A percentile compares a stretch with the other conserved stretches of the same genome.
phyloP scores from a whole-genome alignment of 2,797 vertebrate genomes.

The Petrocephalus sullivani region DNA sequence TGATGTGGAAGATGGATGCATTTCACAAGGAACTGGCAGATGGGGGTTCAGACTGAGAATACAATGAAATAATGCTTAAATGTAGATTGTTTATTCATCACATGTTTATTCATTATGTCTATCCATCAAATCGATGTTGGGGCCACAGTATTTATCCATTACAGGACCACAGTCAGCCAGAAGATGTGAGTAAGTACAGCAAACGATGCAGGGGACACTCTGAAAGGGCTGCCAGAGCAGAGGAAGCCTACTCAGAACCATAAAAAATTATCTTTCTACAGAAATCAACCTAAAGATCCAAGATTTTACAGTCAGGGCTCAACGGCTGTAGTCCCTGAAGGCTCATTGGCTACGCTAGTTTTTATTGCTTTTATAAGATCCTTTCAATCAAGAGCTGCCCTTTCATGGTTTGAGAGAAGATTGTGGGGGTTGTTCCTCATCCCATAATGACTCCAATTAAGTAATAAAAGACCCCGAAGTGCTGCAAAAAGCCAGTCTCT shows the following conservation, averaged over 20 bases:
- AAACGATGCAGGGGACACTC: neutral
- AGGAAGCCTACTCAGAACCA: neutral
- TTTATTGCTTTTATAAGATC: constrained; percentile 18
- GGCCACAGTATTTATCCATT: neutral
- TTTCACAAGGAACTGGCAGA: neutral
- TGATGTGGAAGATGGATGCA: neutral
- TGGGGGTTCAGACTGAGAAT: neutral
- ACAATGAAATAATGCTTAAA: neutral
- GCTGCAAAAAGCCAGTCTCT: neutral
- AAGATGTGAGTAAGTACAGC: neutral
- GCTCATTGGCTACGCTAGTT: constrained; percentile 12
- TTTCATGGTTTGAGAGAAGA: constrained; percentile 5
- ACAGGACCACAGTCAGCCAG: neutral
- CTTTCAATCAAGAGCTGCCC: constrained; percentile 26
- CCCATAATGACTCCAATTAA: constrained; percentile 21
- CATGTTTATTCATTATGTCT: neutral
- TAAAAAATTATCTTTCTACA: neutral
- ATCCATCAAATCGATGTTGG: neutral
- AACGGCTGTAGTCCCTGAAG: constrained; percentile 25
- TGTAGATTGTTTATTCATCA: neutral
- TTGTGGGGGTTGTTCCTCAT: constrained; percentile 25
- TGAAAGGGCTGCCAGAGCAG: neutral
- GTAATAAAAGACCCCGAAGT: constrained; percentile 26
- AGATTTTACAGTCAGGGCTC: constrained; percentile 13
- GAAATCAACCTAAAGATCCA: neutral